These are phyloP conservation scores for Drosophila bipectinata DNA, from an alignment of 1,140 invertebrate genomes.

Conservation along the genomic window DNA sequence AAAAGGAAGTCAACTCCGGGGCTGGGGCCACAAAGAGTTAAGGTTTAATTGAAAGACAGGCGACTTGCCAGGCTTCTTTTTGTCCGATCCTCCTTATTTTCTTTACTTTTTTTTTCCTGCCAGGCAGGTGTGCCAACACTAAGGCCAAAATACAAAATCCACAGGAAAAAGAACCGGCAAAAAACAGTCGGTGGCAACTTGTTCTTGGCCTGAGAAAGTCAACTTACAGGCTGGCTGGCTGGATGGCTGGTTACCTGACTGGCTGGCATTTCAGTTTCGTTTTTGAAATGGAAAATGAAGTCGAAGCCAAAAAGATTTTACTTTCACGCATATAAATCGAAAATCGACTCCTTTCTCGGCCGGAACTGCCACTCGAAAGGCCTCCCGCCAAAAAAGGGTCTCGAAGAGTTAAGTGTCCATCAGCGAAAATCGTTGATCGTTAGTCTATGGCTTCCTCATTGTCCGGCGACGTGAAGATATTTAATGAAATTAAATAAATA, in stretches of 20 bases:
- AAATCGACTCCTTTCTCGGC: slow-evolving; percentile 6
- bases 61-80: slow-evolving; percentile 50
- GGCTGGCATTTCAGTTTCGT: slow-evolving; percentile 34
- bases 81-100: slow-evolving; percentile 3
- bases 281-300: slow-evolving; percentile 70
- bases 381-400: slow-evolving; percentile 39
- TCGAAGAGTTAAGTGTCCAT: slow-evolving; percentile 63
- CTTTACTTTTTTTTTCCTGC: slow-evolving; percentile 10
- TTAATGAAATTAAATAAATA: slow-evolving; percentile 82
- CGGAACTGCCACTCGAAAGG: slow-evolving; percentile 18
- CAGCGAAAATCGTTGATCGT: slow-evolving; percentile 51
- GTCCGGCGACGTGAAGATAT: slow-evolving; percentile 65
- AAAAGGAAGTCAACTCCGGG: slow-evolving; percentile 33
- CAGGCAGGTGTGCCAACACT: slow-evolving; percentile 65
- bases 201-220: slow-evolving; percentile 48
- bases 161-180: slow-evolving; percentile 49
- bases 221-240: slow-evolving; percentile 16
- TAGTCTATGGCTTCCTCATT: slow-evolving; percentile 73
- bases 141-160: slow-evolving; percentile 43
- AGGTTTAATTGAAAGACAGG: slow-evolving; percentile 50
- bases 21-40: slow-evolving; percentile 40
- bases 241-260: not conserved
- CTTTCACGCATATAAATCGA: slow-evolving; percentile 63
- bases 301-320: slow-evolving; percentile 54
- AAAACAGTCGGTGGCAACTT: slow-evolving; percentile 32